Base-by-base conservation (phyloP, 2,888 invertebrate species). In the Nomada fucata region DNA sequence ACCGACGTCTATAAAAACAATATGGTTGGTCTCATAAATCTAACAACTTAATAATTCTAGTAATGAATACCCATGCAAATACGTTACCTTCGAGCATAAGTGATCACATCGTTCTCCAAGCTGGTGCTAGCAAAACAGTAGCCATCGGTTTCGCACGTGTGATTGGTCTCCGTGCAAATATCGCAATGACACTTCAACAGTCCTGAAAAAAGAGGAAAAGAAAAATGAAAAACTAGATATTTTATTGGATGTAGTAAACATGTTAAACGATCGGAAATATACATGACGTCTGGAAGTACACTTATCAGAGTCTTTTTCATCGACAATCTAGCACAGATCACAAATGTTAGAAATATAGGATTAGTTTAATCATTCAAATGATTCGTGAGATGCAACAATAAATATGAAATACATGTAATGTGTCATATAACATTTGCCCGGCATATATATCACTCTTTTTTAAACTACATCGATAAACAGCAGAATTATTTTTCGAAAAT, bases 71-170 rank as follows among this genome's bases (percentile, higher is more conserved):
- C 50, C 85, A 76, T 88, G 86, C 84, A 79, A 74, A 77, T 83
- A 82, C 79, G 11, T 88, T 96, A 98, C 98, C 98, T 96, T 95
- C 97, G 97, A 75, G 96, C 96, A 92, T 96, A 96, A 87, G 95
- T 95, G 88, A 95, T 94, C 71, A 94, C 94, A 76, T 94, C 93
- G 90, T 96, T 95, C 72, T 95, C 95, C 86, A 96, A 92, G 83
- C 95, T 96, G 82, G 97, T 96, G 75, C 97, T 96, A 3, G 98
- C 97, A 91, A 97, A 98, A 93, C 98, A 98, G 92, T 96, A 97
- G 60, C 98, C 98, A 94, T 98, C 97, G 5, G 98, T 98, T 93
- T 96, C 96, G 94, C 98, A 98, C 50, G 97, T 97, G 91, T 96
- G 95, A 93, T 98, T 97, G 71, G 95, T 95, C 18, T 96, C 96